Evolutionary conservation across 2,797 vertebrate species (phyloP), one percentile per base, ranked within the genome.

Genomic region (Chelmon rostratus): DNA sequence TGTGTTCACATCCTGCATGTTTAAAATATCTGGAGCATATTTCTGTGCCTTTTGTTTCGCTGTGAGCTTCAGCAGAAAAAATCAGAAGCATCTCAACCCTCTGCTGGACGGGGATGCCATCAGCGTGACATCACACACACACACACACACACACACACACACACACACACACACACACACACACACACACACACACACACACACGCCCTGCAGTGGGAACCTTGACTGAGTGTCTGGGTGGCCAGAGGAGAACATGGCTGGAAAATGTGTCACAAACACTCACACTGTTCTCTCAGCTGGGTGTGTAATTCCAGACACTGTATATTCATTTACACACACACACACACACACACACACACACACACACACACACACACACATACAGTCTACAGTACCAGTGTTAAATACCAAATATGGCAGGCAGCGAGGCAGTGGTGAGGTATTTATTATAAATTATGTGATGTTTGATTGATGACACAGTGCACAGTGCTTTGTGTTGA

Each of bases 41-140:
- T 65, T 81, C 38, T 25, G 8, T 3, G 50, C 3, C 40, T 25
- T 50, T 59, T 52, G 59, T 76, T 76, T 50, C 11, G 5, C 57
- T 9, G 6, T 86, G 74, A 88, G 25, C 54, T 40, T 18, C 3
- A 11, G 25, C 73, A 42, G 49, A 62, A 85, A 54, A 73, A 80
- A 88, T 89, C 44, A 23, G 57, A 83, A 38, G 54, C 64, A 90
- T 79, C 15, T 69, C 37, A 52, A 54, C 44, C 61, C 33, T 21
- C 78, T 8, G 37, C 1, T 37, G 40, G 35, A 54, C 0, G 16
- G 31, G 19, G 21, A 78, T 8, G 1, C 68, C 6, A 52, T 53
- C 4, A 23, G 46, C 42, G 35, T 88, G 64, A 75, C 15, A 52
- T 67, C 12, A 28, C 25, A 68, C 23, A 52, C 42, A 44, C 57